Percentiles rank a stretch among this genome's conserved stretches.
These are phyloP conservation scores for Oedothorax gibbosus DNA, from an alignment of 1,140 invertebrate genomes.

Conservation along the genomic window DNA sequence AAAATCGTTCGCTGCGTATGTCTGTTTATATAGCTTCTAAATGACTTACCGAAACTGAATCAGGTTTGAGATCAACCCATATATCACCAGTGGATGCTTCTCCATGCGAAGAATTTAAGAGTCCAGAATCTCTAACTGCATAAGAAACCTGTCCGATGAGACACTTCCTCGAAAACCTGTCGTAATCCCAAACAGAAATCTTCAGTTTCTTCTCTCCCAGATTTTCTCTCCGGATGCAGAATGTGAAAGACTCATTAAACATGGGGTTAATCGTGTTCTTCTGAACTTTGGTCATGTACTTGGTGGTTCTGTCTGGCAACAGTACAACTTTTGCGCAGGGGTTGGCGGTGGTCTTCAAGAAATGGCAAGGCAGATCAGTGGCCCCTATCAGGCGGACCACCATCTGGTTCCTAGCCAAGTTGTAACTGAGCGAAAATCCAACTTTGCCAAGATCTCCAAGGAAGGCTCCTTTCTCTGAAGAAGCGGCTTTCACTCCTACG, in stretches of 20 bases:
- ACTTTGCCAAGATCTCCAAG: conserved; percentile 52
- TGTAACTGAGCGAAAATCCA: conserved; percentile 61
- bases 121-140: conserved; percentile 56
- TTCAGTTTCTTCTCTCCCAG: conserved; percentile 64
- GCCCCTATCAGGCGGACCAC: conserved; percentile 61
- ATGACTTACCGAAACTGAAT: conserved; percentile 56
- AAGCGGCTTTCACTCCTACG: conserved; percentile 27
- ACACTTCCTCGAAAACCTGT: conserved; percentile 66
- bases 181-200: conserved; percentile 65
- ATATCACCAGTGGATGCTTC: conserved; percentile 62
- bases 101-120: conserved; percentile 9
- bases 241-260: conserved; percentile 66
- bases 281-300: conserved; percentile 63
- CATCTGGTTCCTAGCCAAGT: conserved; percentile 46
- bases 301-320: conserved; percentile 62
- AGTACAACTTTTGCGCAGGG: conserved; percentile 62
- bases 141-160: conserved; percentile 66
- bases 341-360: conserved; percentile 57
- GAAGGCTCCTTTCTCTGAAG: conserved; percentile 3
- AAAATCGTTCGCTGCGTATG: background rate
- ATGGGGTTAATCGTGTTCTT: conserved; percentile 66
- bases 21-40: background rate
- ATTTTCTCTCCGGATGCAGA: conserved; percentile 63
- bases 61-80: conserved; percentile 57
- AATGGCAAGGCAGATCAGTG: conserved; percentile 56